Base-by-base conservation (phyloP, 2,113 vertebrate genomes). In the Riparia riparia region DNA sequence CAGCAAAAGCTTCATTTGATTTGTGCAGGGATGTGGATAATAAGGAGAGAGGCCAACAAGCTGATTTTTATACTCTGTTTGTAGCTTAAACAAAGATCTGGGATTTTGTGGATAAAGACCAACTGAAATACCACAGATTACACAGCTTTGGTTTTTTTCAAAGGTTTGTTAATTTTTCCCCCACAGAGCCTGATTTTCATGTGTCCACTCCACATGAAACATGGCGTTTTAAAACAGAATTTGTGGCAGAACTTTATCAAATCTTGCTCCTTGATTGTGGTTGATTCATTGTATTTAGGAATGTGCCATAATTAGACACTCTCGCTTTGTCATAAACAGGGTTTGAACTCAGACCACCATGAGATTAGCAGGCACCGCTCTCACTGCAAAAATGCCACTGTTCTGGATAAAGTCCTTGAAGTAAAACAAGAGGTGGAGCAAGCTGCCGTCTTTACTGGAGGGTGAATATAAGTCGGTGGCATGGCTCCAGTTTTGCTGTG, bases 61-160 rank as follows among this genome's bases (percentile, higher is more conserved):
- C 96, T 97, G 97, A 95, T 97, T 97, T 97, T 97, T 98, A 94
- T 97, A 97, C 97, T 96, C 96, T 73, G 79, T 97, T 98, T 97
- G 97, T 97, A 97, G 97, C 95, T 98, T 98, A 98, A 98, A 98
- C 97, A 98, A 98, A 97, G 97, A 98, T 98, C 97, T 91, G 94
- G 97, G 97, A 98, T 98, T 98, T 97, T 97, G 91, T 51, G 96
- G 98, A 98, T 98, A 97, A 98, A 97, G 96, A 92, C 86, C 18
- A 92, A 95, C 98, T 95, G 97, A 97, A 98, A 98, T 97, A 97
- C 96, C 95, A 93, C 94, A 97, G 98, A 97, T 98, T 98, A 98
- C 96, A 93, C 79, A 85, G 98, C 96, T 98, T 97, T 97, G 95
- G 21, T 60, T 92, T 93, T 92, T 92, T 95, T 69, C 89, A 95